Base-by-base conservation (phyloP, 2,888 invertebrate genomes). In the Lepeophtheirus nordmannii region DNA sequence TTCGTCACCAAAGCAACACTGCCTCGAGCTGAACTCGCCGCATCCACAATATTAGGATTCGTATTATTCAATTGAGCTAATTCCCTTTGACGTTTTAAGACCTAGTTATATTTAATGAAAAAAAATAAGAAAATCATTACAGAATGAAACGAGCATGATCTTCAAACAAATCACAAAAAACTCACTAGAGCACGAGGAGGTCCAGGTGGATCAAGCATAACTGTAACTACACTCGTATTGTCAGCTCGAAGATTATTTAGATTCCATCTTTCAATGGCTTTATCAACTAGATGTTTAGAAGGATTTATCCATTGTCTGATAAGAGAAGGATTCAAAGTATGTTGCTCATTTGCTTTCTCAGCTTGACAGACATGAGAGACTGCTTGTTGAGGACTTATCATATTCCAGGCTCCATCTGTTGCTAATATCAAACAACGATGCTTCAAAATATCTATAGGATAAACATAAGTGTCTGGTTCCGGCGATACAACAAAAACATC, bases 401-500 rank as follows among this genome's bases (percentile, higher is more conserved):
- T 92, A 77, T 98, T 97, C 87, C 92, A 97, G 41, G 97, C 78
- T 0, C 97, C 97, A 76, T 98, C 97, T 0, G 94, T 93, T 66
- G 93, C 96, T 72, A 97, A 86, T 70, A 97, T 87, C 57, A 97
- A 79, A 78, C 94, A 97, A 10, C 59, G 46, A 69, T 79, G 78
- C 37, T 79, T 82, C 63, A 82, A 80, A 14, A 89, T 82, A 75
- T 91, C 86, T 71, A 92, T 86, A 69, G 84, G 82, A 68, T 89
- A 78, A 1, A 93, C 91, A 68, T 84, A 83, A 12, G 94, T 89
- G 78, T 98, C 97, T 0, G 97, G 97, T 75, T 91, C 91, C 0
- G 97, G 97, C 39, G 93, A 93, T n/a, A 98, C 96, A 20, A 94
- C 87, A 77, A 92, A 98, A 75, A 88, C 86, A 75, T 92, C 85